Evolutionary conservation across 2,797 vertebrate genomes (phyloP).

Genomic region (Crocodylus rhombifer): DNA sequence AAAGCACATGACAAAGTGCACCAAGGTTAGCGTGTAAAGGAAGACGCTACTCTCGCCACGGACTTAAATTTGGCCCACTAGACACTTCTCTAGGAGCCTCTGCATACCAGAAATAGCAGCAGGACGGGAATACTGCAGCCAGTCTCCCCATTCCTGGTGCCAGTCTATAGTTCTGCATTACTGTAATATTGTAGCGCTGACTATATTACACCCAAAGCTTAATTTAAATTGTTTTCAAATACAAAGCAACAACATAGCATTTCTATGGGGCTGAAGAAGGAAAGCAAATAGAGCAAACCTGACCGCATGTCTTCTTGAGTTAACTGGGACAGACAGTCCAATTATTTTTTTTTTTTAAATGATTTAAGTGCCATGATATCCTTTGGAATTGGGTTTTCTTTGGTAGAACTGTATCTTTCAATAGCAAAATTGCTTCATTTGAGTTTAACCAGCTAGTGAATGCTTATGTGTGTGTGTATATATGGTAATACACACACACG

Average conservation of each 20-base stretch:
- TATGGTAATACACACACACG: rapidly evolving
- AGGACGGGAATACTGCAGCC: constrained; percentile 24
- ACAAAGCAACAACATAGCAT: not conserved
- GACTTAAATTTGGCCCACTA: constrained; percentile 30
- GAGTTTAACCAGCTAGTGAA: not conserved
- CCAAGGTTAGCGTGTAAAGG: not conserved
- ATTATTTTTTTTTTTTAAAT: not conserved
- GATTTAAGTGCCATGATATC: not conserved
- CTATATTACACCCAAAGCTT: not conserved
- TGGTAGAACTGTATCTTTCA: not conserved
- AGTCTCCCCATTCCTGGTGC: not conserved
- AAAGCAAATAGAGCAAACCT: not conserved
- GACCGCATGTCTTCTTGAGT: not conserved
- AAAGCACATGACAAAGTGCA: not conserved
- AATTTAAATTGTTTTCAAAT: not conserved
- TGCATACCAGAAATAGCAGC: constrained; percentile 33
- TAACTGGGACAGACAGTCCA: rapidly evolving
- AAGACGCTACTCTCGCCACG: constrained; percentile 1
- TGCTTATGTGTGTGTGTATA: not conserved
- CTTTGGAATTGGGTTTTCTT: not conserved
- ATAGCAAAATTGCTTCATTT: not conserved
- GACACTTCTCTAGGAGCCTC: constrained; percentile 18
- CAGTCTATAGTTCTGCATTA: constrained; percentile 1
- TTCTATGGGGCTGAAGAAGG: not conserved
- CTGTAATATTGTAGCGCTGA: not conserved